These are phyloP conservation scores for Benitochromis conjunctus DNA, from an alignment of 2,113 vertebrate genomes.

Conservation along the genomic window DNA sequence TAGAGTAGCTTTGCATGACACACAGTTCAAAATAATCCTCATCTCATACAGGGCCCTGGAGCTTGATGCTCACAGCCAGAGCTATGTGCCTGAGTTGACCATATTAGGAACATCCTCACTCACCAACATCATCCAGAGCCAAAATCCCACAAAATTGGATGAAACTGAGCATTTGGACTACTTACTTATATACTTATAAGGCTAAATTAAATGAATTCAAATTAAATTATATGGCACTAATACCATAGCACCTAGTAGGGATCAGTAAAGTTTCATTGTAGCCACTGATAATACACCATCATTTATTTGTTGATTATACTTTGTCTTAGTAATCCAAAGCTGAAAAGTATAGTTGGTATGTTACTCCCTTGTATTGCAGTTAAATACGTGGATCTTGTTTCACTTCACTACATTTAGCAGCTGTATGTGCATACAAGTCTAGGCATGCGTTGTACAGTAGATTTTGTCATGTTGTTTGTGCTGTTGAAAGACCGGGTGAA, in stretches of 20 bases:
- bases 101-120: not conserved
- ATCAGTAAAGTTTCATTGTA: not conserved
- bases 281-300: not conserved
- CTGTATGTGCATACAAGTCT: not conserved
- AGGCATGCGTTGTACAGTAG: not conserved
- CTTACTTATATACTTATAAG: not conserved
- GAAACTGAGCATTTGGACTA: not conserved
- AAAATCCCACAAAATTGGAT: not conserved
- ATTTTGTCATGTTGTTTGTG: not conserved
- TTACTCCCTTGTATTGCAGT: not conserved
- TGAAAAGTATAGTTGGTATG: not conserved
- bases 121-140: accelerated
- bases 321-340: not conserved
- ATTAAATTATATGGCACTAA: not conserved
- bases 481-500: not conserved
- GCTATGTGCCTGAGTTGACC: not conserved
- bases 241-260: not conserved
- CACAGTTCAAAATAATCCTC: not conserved
- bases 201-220: not conserved
- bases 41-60: not conserved
- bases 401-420: not conserved
- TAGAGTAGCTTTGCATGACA: not conserved
- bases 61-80: not conserved
- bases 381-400: not conserved
- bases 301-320: not conserved